Percentiles rank a stretch among this genome's conserved stretches.
These are phyloP conservation scores for Drosophila guanche DNA, from an alignment of 1,140 invertebrate genomes.

Conservation along the genomic window DNA sequence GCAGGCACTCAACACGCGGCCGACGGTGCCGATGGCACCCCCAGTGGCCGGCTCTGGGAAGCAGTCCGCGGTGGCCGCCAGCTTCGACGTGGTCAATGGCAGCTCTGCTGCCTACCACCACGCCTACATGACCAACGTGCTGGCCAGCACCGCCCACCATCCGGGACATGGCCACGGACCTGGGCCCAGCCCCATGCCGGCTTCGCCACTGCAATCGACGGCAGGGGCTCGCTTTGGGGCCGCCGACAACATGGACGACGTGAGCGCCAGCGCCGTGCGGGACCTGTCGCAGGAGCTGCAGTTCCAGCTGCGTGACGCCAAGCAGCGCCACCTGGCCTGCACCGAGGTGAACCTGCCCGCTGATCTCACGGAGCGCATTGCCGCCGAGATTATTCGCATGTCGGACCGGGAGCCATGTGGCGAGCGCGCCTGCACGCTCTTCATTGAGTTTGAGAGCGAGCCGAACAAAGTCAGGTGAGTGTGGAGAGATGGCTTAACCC, in stretches of 20 bases:
- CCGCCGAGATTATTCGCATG: slow-evolving; percentile 89
- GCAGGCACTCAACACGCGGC: slow-evolving; percentile 61
- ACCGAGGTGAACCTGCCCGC: slow-evolving; percentile 92
- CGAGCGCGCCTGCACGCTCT: slow-evolving; percentile 90
- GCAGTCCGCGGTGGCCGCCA: slow-evolving; percentile 51
- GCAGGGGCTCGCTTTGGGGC: slow-evolving; percentile 57
- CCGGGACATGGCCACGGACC: slow-evolving; percentile 27
- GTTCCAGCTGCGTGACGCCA: slow-evolving; percentile 89
- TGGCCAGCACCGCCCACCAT: slow-evolving; percentile 42
- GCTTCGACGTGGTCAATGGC: slow-evolving; percentile 55
- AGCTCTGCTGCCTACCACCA: slow-evolving; percentile 48
- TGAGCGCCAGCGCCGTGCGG: slow-evolving; percentile 78
- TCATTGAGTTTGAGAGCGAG: slow-evolving; percentile 89
- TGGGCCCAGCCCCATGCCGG: slow-evolving; percentile 35
- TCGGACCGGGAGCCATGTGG: slow-evolving; percentile 94
- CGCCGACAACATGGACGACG: slow-evolving; percentile 69
- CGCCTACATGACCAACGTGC: slow-evolving; percentile 66
- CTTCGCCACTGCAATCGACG: slow-evolving; percentile 66
- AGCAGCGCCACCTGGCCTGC: slow-evolving; percentile 89
- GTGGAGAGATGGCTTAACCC: neutral
- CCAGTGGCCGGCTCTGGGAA: slow-evolving; percentile 2
- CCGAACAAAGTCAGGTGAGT: slow-evolving; percentile 86
- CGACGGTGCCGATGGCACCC: slow-evolving; percentile 26
- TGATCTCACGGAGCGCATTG: slow-evolving; percentile 89
- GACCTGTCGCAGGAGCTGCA: slow-evolving; percentile 89